Base-by-base conservation (phyloP, 2,113 vertebrate species). In the Balaenoptera acutorostrata region DNA sequence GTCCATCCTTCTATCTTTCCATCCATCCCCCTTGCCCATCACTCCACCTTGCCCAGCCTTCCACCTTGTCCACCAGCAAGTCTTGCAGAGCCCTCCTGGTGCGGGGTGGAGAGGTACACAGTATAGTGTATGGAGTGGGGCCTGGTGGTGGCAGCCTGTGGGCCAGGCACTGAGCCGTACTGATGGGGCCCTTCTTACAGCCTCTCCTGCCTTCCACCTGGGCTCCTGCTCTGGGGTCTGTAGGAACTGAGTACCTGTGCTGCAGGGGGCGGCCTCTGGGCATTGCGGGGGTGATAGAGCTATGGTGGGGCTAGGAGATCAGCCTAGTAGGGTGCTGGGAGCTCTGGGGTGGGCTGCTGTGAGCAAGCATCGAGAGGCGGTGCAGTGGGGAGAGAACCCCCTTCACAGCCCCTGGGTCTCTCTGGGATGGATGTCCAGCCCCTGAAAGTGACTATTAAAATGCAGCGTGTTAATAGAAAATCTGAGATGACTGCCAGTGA, bases 101-200 rank as follows among this genome's bases (percentile, higher is more conserved):
- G 74, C 0, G 0, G n/a, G 20, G 25, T 36, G 88, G 59, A 36
- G 25, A 9, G 23, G 44, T 44, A 39, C 6, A 2, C 33, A 9
- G 57, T 6, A 31, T 39, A 64, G 31, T 13, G 5, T 39, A 3
- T 23, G 27, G 25, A 25, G 12, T 2, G 11, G 59, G n/a, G 17
- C 6, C 41, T 20, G 5, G 33, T 4, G 13, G 3, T 39, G 77
- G 21, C 77, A 17, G 21, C 52, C 52, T 7, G 8, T 39, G 55
- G 55, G 33, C 78, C n/a, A 9, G 55, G 17, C 41, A 11, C 72
- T 23, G 25, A n/a, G 17, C 59, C 8, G 10, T 6, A 14, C 21
- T n/a, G 5, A 39, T 0, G 0, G 44, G 64, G 3, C 44, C 49
- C 18, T 57, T 15, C 31, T 86, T 9, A 21, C 12, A 33, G 11